These are phyloP conservation scores for Theocolax elegans DNA, from an alignment of 1,140 invertebrate species.

Conservation along the genomic window DNA sequence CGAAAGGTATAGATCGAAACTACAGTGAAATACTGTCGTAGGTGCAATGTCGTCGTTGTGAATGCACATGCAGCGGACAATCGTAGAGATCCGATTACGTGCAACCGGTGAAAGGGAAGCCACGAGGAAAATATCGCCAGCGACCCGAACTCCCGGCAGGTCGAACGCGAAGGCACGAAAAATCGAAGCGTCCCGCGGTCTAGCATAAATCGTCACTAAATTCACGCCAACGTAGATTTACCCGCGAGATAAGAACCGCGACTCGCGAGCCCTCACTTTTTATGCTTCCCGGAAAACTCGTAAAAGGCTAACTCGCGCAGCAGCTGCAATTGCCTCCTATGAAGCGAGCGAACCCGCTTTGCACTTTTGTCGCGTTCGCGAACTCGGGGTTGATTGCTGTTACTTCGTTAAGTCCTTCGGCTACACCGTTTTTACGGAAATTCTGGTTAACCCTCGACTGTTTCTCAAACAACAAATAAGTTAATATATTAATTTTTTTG, in stretches of 20 bases:
- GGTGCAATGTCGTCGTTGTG: too few relatives aligned
- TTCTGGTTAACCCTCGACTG: not conserved
- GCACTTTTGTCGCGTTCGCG: conserved; percentile 3
- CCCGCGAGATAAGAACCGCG: conserved; percentile 17
- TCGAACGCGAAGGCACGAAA: not conserved
- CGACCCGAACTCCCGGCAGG: not conserved
- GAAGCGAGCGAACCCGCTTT: not conserved
- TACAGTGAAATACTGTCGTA: too few relatives aligned
- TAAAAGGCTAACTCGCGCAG: conserved; percentile 42
- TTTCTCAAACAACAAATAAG: too few relatives aligned
- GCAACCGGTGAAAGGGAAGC: not conserved
- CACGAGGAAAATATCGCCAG: too few relatives aligned
- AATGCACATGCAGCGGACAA: too few relatives aligned
- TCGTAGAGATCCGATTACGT: too few relatives aligned
- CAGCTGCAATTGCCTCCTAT: not conserved
- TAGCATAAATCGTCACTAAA: not conserved
- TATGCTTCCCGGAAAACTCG: conserved; percentile 49
- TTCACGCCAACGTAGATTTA: not conserved
- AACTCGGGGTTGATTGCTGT: not conserved
- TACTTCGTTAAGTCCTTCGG: not conserved
- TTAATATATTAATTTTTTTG: too few relatives aligned
- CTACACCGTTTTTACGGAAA: not conserved
- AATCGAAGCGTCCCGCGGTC: not conserved
- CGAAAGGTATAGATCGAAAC: too few relatives aligned
- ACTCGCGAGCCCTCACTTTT: conserved; percentile 1